phyloP scores from a whole-genome alignment of 1,140 invertebrate genomes.

The Aphis gossypii region DNA sequence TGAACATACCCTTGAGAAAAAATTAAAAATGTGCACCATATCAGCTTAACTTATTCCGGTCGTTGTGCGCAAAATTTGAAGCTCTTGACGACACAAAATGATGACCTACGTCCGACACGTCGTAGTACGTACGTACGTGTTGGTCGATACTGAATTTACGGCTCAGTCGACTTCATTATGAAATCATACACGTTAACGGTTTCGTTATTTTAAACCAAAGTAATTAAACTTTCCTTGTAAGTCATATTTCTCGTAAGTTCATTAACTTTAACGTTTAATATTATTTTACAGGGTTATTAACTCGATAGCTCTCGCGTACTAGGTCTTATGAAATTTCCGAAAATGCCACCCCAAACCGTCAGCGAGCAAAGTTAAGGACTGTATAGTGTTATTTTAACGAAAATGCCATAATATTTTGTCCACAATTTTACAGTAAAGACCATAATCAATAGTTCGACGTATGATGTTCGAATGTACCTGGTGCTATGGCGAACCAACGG shows the following conservation, averaged over 20 bases:
- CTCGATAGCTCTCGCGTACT: too few relatives aligned
- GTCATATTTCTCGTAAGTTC: not conserved
- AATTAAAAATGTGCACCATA: not conserved
- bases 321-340: not conserved
- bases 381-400: not conserved
- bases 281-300: not conserved
- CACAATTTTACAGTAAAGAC: too few relatives aligned
- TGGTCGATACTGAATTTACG: not conserved
- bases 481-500: not conserved
- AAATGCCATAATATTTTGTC: not conserved
- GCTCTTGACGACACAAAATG: not conserved
- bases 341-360: not conserved
- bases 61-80: not conserved
- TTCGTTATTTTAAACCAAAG: not conserved
- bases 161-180: not conserved
- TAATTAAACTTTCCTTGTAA: not conserved
- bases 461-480: too few relatives aligned
- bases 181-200: constrained; percentile 18
- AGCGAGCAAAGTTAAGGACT: not conserved
- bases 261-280: not conserved
- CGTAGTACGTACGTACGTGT: not conserved
- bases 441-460: not conserved
- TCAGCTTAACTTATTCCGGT: not conserved
- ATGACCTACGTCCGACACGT: not conserved
- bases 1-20: not conserved